Evolutionary conservation across 2,797 vertebrate genomes (phyloP), one percentile per base, ranked within the genome.

Genomic region (Leptoclinus maculatus): DNA sequence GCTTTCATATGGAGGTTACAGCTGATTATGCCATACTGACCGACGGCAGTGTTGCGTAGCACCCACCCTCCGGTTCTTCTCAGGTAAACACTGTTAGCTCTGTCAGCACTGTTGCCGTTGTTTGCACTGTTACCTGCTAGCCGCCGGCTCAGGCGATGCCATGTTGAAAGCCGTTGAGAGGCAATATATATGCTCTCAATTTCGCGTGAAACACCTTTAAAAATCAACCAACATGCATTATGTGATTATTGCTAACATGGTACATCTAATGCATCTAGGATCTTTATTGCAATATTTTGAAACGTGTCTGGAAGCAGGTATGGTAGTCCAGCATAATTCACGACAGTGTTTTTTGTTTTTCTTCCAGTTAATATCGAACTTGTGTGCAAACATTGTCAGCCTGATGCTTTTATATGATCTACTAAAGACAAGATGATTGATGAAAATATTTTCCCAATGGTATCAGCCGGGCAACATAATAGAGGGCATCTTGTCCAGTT

Each of bases 401-500:
- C 29, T 59, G 49, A 23, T 45, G 3, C 51, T 32, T 29, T 47
- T 23, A 9, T 56, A 41, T 51, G 7, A 32, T 66, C 12, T 43
- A 23, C 12, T 41, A 53, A 53, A 17, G 17, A 56, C n/a, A 51
- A 66, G 47, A 80, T 60, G 32, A 56, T 32, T 53, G 34, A 12
- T 63, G 27, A 58, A 3, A 11, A 32, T 25, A 66, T 45, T 70
- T 10, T 72, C 49, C 14, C 12, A 34, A 21, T 51, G 59, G 70
- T 66, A 29, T 59, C 25, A 64, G 66, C 59, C 36, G 64, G 32
- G 5, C 32, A 32, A 38, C 16, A 49, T 71, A 71, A 74, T 56
- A 77, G 29, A 66, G 29, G 56, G 41, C 7, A 78, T 70, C 21
- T 75, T 71, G 38, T 78, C 39, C 49, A 43, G 17, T 41, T 63